Evolutionary conservation across 2,797 vertebrate species (phyloP), one percentile per base, ranked within the genome.

Genomic region (Characodon lateralis): DNA sequence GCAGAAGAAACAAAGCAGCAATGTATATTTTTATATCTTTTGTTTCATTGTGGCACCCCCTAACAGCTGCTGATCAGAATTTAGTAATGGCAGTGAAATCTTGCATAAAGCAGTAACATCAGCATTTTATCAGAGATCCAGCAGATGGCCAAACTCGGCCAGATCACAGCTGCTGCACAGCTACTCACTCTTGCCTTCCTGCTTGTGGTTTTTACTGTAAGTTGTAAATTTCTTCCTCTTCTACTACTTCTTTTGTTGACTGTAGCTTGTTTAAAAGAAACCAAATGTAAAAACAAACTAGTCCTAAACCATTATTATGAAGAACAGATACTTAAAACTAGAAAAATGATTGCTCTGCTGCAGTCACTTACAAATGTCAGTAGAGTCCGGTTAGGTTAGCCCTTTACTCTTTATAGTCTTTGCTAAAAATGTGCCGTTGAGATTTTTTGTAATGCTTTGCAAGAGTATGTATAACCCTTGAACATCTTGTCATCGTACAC

Each of bases 311-410:
- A 4, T 41, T 35, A 80, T 1, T 48, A 48, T 71, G 28, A 41
- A 77, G 46, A 46, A 39, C 20, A 22, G 26, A 18, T 31, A 14
- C 7, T n/a, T 71, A 81, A 26, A 41, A 59, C 39, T 26, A 73
- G 24, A 58, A 43, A 43, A 72, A 81, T 59, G 71, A 56, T 71
- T 65, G 20, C 61, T 73, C 16, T 75, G 18, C 35, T 79, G 74
- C 74, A 61, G 9, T 68, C 53, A 48, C 48, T 74, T 74, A 43
- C n/a, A 82, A 83, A 71, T 65, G 72, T 56, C 78, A 71, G 13
- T 58, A 8, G 1, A 14, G 28, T 43, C 18, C 31, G 28, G 61
- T 56, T 35, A 51, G 53, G 5, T 65, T n/a, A 50, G 5, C 10
- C 7, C 7, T 31, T 51, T 28, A 6, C 50, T 22, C 18, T 39